A percentile compares a stretch with the other conserved stretches of the same genome.
Evolutionary conservation across 1,140 invertebrate species (phyloP).

Genomic region (Varroa destructor): DNA sequence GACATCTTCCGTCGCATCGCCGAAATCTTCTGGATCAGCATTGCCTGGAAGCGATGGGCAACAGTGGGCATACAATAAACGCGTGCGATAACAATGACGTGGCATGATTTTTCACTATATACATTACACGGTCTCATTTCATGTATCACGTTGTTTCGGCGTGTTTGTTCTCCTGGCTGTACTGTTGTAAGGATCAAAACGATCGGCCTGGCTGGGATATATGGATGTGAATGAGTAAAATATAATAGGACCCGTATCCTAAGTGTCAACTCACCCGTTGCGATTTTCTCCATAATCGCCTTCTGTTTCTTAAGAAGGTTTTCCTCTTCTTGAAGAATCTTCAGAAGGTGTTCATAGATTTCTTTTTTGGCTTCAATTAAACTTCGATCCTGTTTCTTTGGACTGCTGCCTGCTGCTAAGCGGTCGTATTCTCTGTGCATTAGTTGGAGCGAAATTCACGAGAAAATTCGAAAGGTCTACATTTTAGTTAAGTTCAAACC

Average conservation of each 20-base stretch:
- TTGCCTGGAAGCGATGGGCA: not conserved
- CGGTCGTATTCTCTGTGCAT: constrained; percentile 10
- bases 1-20: constrained; percentile 10
- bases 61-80: too few species aligned
- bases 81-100: too few species aligned
- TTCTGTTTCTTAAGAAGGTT: constrained; percentile 9
- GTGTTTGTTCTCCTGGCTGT: too few species aligned
- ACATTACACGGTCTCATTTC: too few species aligned
- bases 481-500: too few species aligned
- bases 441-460: not conserved
- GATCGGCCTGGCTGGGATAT: too few species aligned
- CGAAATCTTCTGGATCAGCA: constrained; percentile 4
- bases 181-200: too few species aligned
- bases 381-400: constrained; percentile 25
- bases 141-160: too few species aligned
- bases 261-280: not conserved
- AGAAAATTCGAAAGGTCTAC: too few species aligned
- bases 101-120: too few species aligned
- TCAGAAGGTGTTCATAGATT: constrained; percentile 21
- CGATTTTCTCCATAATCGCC: constrained; percentile 2
- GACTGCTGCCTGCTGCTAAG: constrained; percentile 7
- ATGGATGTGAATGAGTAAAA: too few species aligned
- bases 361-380: constrained; percentile 17
- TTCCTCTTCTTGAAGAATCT: constrained; percentile 24
- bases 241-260: too few species aligned